Evolutionary conservation across 53 echinoderm and acorn worm genomes (phyloP).

Genomic region (Pentamera pediparva): DNA sequence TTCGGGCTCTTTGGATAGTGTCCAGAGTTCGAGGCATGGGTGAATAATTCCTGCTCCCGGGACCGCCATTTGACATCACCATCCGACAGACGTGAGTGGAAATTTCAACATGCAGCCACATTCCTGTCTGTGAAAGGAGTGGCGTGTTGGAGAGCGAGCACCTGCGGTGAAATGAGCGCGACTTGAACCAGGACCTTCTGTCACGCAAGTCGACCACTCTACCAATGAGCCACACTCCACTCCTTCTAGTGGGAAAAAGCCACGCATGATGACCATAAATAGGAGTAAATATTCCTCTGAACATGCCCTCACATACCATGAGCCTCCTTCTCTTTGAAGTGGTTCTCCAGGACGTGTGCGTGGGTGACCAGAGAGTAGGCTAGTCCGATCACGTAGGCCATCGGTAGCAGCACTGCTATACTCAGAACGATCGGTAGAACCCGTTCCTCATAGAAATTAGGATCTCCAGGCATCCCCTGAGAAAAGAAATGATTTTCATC

Average conservation of each 20-base stretch:
- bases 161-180: too few relatives aligned
- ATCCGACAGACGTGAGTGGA: too few relatives aligned
- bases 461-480: slow-evolving; percentile 16
- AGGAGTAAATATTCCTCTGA: background rate
- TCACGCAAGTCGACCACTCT: background rate
- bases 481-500: background rate
- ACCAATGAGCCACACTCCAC: background rate
- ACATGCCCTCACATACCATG: background rate
- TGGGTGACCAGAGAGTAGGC: slow-evolving; percentile 86
- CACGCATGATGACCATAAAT: background rate
- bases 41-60: too few relatives aligned
- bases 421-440: slow-evolving; percentile 63
- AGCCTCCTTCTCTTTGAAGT: slow-evolving; percentile 7
- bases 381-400: slow-evolving; percentile 80
- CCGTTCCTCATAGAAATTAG: slow-evolving; percentile 38
- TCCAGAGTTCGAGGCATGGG: too few relatives aligned
- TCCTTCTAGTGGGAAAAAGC: too few relatives aligned
- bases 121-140: too few relatives aligned
- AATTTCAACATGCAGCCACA: too few relatives aligned
- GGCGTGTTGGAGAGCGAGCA: too few relatives aligned
- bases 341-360: slow-evolving; percentile 64
- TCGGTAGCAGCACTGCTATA: slow-evolving; percentile 53
- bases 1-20: too few relatives aligned
- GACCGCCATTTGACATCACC: too few relatives aligned
- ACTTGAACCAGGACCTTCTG: too few relatives aligned